Base-by-base conservation (phyloP, 2,888 invertebrate species). In the Stenoptilia bipunctidactyla region DNA sequence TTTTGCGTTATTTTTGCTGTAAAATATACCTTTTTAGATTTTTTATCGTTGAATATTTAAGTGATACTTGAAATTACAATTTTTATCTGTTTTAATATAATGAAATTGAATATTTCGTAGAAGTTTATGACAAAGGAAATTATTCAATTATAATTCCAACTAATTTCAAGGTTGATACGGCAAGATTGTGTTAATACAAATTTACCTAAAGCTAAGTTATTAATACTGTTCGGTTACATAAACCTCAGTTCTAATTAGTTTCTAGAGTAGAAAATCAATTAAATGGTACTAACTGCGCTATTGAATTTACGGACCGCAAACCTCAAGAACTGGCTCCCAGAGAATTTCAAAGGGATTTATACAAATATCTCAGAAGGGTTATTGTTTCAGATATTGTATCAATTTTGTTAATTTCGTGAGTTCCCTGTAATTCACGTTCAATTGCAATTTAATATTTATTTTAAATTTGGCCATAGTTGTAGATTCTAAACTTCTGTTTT, bases 181-280 rank as follows among this genome's bases (percentile, higher is more conserved):
- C 9, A 3, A 68, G 61, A 67, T 68, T 65, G 65, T 56, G 56
- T 62, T 59, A 61, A 57, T 62, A 58, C 61, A 59, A 68, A 68
- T 48, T 46, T 44, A 38, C 43, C 39, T 43, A 46, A 45, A 45
- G 46, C 61, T 64, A 61, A 72, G 56, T 74, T 76, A 77, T 77
- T 77, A 74, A 73, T 70, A 65, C 64, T 54, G 64, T 64, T 70
- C 56, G 69, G 75, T 75, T 70, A 70, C 63, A 70, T 63, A 73
- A 73, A 76, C 75, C 74, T 69, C 75, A 73, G 71, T 66, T 69
- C 70, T 79, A 79, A 82, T 80, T 80, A 80, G 77, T 76, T 80
- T 76, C 72, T 64, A 63, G 63, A 66, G 59, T 68, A 72, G 64
- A 74, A 75, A 76, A 79, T 76, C 80, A 79, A 79, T 80, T 75